Evolutionary conservation across 2,888 invertebrate genomes (phyloP).

Genomic region (Chamaedrilus cognettii): DNA sequence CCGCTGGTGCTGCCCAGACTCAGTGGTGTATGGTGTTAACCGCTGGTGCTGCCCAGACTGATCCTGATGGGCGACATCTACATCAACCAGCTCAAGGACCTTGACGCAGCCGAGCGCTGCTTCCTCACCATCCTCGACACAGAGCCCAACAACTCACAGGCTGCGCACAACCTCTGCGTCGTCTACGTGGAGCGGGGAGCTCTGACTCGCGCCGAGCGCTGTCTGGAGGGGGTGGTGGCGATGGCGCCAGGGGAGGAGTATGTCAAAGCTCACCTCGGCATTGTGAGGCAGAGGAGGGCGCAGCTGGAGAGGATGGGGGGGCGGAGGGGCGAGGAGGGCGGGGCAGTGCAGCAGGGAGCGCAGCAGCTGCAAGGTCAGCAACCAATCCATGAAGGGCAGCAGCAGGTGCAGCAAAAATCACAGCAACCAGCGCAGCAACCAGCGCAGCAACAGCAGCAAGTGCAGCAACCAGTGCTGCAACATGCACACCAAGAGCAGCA

Average conservation of each 20-base stretch:
- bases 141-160: conserved; percentile 69
- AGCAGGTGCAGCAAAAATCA: too few relatives aligned
- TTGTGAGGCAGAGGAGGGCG: conserved; percentile 72
- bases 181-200: conserved; percentile 91
- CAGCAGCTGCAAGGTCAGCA: too few relatives aligned
- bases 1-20: too few relatives aligned
- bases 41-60: too few relatives aligned
- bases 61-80: conserved; percentile 94
- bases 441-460: too few relatives aligned
- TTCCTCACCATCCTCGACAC: conserved; percentile 84
- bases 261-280: conserved; percentile 84
- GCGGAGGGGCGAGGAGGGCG: too few relatives aligned
- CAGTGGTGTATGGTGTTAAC: too few relatives aligned
- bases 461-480: too few relatives aligned
- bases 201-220: conserved; percentile 80
- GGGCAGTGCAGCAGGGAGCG: too few relatives aligned
- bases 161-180: conserved; percentile 90
- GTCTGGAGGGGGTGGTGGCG: conserved; percentile 72
- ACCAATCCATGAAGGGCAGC: too few relatives aligned
- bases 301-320: conserved; percentile 1
- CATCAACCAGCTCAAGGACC: conserved; percentile 91
- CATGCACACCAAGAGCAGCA: too few relatives aligned
- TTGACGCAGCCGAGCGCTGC: conserved; percentile 93
- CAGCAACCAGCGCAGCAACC: too few relatives aligned
- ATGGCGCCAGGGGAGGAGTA: conserved; percentile 90